Conservation (phyloP, 2,797 vertebrate species). For the Erethizon dorsatum region DNA sequence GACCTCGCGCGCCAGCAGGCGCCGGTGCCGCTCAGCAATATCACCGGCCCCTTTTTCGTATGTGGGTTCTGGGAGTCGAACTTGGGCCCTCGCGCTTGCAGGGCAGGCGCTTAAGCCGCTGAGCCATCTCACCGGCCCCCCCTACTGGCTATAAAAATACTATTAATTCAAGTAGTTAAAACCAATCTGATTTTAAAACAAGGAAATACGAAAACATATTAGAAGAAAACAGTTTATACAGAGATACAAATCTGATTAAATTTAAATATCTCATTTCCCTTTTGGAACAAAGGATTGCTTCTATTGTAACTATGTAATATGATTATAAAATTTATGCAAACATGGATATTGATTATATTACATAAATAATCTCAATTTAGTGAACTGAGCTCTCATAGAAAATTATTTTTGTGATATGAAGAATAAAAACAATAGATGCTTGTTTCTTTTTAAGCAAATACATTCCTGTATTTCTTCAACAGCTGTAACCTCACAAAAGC, state of each 20-base stretch:
- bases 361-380: not conserved
- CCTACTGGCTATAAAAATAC: not conserved
- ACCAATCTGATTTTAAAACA: not conserved
- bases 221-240: not conserved
- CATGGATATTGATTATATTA: not conserved
- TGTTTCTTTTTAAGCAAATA: not conserved
- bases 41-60: too few relatives aligned
- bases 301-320: not conserved
- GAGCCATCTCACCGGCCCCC: too few relatives aligned
- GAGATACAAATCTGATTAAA: not conserved
- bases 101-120: too few relatives aligned
- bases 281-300: not conserved
- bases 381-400: not conserved
- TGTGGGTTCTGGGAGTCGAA: too few relatives aligned
- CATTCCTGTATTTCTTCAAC: not conserved
- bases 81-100: too few relatives aligned
- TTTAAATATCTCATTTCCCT: not conserved
- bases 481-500: not conserved
- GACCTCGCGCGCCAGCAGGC: too few relatives aligned
- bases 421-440: not conserved
- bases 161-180: not conserved
- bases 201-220: not conserved
- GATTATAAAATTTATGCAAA: not conserved
- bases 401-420: not conserved
- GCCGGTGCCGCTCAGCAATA: too few relatives aligned